Evolutionary conservation across 2,797 vertebrate species (phyloP).

Genomic region (Dipus sagitta): DNA sequence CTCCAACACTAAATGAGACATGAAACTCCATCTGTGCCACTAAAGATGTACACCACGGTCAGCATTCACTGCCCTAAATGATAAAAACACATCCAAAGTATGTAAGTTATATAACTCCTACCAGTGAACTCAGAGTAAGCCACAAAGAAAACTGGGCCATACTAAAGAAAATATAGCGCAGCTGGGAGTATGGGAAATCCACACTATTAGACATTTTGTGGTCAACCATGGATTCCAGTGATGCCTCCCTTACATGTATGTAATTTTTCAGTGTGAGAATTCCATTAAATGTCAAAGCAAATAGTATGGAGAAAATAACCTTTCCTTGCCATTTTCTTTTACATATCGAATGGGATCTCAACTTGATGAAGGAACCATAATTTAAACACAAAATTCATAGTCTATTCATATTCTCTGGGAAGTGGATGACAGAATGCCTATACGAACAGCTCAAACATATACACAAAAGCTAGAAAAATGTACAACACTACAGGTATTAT

Average conservation of each 20-base stretch:
- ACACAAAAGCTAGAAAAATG: neutral
- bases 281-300: neutral
- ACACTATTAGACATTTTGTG: neutral
- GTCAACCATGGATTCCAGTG: neutral
- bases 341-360: neutral
- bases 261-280: neutral
- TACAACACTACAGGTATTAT: neutral
- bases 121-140: neutral
- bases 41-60: neutral
- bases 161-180: neutral
- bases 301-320: neutral
- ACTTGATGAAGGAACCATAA: neutral
- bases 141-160: neutral
- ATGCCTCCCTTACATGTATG: neutral
- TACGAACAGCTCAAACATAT: too few species aligned
- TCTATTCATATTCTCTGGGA: neutral
- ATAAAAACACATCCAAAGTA: neutral
- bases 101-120: neutral
- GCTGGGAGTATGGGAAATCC: neutral
- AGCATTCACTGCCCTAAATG: too few species aligned
- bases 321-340: too few species aligned
- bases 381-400: neutral
- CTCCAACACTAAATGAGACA: neutral
- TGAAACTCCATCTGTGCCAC: neutral
- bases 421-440: neutral